Evolutionary conservation across 2,797 vertebrate species (phyloP).

Genomic region (Anguilla megastoma): DNA sequence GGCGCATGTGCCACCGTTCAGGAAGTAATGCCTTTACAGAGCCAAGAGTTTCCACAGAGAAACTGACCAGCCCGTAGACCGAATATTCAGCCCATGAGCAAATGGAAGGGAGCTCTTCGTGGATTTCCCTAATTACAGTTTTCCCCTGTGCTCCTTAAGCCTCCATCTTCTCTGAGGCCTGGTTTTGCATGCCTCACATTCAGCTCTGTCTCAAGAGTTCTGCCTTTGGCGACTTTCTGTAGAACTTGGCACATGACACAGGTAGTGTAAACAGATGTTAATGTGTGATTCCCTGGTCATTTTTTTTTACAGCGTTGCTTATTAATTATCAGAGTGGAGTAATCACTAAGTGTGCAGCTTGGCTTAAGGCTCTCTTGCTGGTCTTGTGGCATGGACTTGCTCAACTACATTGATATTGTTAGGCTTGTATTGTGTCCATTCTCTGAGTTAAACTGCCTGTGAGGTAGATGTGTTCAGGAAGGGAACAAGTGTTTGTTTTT

Average conservation of each 20-base stretch:
- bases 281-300: background rate
- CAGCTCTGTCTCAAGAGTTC: background rate
- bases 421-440: background rate
- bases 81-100: slow-evolving; percentile 52
- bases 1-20: background rate
- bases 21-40: background rate
- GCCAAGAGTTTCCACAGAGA: background rate
- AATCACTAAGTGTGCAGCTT: background rate
- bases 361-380: background rate
- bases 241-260: background rate
- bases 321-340: background rate
- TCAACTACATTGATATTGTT: too few relatives aligned
- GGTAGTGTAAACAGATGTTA: background rate
- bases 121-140: slow-evolving; percentile 42
- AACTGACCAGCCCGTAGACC: slow-evolving; percentile 20
- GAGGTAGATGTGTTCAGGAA: slow-evolving; percentile 3
- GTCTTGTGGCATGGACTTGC: background rate
- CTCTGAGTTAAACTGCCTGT: background rate
- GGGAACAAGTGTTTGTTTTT: slow-evolving; percentile 20
- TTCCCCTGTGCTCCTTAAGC: slow-evolving; percentile 35
- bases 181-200: background rate
- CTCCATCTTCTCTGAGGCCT: background rate
- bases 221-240: background rate
- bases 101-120: slow-evolving; percentile 48
- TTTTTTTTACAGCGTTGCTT: background rate